Base-by-base conservation (phyloP, 2,888 invertebrate species). In the Ennomos erosarius region DNA sequence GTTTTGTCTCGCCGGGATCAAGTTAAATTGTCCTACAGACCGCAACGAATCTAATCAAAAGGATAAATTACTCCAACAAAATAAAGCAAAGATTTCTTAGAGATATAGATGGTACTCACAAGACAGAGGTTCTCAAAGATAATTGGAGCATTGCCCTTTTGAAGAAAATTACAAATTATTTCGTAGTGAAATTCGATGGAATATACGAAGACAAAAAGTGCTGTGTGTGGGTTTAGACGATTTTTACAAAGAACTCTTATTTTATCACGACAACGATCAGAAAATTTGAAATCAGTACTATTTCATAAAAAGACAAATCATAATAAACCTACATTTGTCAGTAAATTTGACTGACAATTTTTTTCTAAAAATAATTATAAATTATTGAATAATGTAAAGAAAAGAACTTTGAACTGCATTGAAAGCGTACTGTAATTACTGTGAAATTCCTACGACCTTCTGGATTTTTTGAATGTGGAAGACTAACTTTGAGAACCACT, bases 41-140 rank as follows among this genome's bases (percentile, higher is more conserved):
- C 42, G 47, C 42, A 37, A 42, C 9, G 48, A 48, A 58, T 58
- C 48, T 51, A 52, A 58, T 58, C 58, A 43, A 40, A 40, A 48
- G 12, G 35, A 52, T 44, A 52, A 55, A 57, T 42, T 39, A 46
- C 46, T 46, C 26, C 16, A 39, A 11, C 35, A 37, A 36, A 58
- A 58, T 44, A 48, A 40, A 43, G 38, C 43, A 44, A 48, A 38
- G 49, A 44, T 26, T 49, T 50, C 50, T 45, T 50, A 39, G 44
- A n/a, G 36, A 33, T 55, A 37, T 48, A 11, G 36, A 33, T 55
- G 38, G 37, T 35, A 47, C 11, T 26, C 10, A 13, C 9, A 16
- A 35, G 9, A 49, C 38, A 44, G 38, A 38, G 49, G 34, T 40
- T 48, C 49, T 50, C 55, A 56, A 56, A 44, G 39, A 8, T 55